Evolutionary conservation across 2,888 invertebrate genomes (phyloP).

Genomic region (Branchellion lobata): DNA sequence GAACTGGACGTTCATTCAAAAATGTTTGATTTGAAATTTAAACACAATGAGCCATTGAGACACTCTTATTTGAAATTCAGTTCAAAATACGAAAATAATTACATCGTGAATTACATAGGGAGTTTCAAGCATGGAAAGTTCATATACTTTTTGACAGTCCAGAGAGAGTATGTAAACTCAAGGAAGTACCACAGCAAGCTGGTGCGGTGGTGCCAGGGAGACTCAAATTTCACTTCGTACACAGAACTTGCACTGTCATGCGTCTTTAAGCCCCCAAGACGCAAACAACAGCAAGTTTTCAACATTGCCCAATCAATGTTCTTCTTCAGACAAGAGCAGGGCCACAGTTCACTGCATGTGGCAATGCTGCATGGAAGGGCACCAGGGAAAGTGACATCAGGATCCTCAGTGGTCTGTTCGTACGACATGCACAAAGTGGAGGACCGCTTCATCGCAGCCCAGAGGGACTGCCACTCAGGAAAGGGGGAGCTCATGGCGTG

Average conservation of each 20-base stretch:
- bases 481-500: slow-evolving; percentile 48
- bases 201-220: slow-evolving; percentile 58
- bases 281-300: slow-evolving; percentile 30
- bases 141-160: slow-evolving; percentile 57
- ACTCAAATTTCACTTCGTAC: slow-evolving; percentile 57
- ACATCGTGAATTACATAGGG: slow-evolving; percentile 56
- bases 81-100: slow-evolving; percentile 30
- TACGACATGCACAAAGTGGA: slow-evolving; percentile 50
- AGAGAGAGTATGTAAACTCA: slow-evolving; percentile 53
- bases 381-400: background rate
- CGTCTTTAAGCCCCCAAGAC: slow-evolving; percentile 38
- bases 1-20: background rate
- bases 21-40: background rate
- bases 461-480: slow-evolving; percentile 51
- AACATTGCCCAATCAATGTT: slow-evolving; percentile 49
- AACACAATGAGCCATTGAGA: slow-evolving; percentile 4
- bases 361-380: slow-evolving; percentile 36
- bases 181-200: slow-evolving; percentile 54
- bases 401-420: slow-evolving; percentile 50
- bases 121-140: slow-evolving; percentile 55
- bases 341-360: slow-evolving; percentile 47
- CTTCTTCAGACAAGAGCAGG: slow-evolving; percentile 42
- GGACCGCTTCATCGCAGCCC: slow-evolving; percentile 45
- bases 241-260: slow-evolving; percentile 58
- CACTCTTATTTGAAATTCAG: slow-evolving; percentile 40